These are phyloP conservation scores for Heliconius hewitsoni DNA, from an alignment of 1,140 invertebrate species.

Conservation along the genomic window DNA sequence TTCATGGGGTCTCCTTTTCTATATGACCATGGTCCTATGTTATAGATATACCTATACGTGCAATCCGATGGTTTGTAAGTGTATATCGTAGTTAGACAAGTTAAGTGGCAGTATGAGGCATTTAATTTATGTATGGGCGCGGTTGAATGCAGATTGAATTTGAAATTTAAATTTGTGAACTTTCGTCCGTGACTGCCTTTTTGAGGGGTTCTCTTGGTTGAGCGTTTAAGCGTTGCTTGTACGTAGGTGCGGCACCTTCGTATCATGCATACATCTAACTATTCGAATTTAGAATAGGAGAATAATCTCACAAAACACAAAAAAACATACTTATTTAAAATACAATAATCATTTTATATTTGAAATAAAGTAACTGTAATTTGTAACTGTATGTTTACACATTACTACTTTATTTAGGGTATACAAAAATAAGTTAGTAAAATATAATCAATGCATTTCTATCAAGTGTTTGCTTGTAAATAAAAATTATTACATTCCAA, in stretches of 20 bases:
- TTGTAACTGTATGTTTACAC: no score
- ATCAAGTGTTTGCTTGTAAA: no score
- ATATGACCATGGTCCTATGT: slow-evolving; percentile 55
- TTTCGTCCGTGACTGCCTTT: slow-evolving; percentile 40
- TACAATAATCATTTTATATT: no score
- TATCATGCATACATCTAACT: not conserved
- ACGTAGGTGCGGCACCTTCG: not conserved
- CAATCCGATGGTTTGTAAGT: slow-evolving; percentile 71
- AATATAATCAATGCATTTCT: no score
- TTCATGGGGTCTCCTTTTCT: slow-evolving; percentile 15
- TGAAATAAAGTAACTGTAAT: no score
- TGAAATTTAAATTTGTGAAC: slow-evolving; percentile 51
- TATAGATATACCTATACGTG: slow-evolving; percentile 44
- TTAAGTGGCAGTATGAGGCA: slow-evolving; percentile 70
- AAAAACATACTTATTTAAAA: no score
- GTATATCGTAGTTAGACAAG: slow-evolving; percentile 75
- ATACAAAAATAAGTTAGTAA: no score
- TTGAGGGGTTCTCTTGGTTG: slow-evolving; percentile 21
- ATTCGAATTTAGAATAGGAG: not conserved
- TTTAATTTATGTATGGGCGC: slow-evolving; percentile 70
- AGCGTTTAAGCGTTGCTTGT: not conserved
- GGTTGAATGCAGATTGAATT: slow-evolving; percentile 56
- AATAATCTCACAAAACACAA: not conserved
- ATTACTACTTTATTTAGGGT: no score
- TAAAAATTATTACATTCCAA: not conserved